These are phyloP conservation scores for Coptotermes formosanus DNA, from an alignment of 1,140 invertebrate genomes.

Conservation along the genomic window DNA sequence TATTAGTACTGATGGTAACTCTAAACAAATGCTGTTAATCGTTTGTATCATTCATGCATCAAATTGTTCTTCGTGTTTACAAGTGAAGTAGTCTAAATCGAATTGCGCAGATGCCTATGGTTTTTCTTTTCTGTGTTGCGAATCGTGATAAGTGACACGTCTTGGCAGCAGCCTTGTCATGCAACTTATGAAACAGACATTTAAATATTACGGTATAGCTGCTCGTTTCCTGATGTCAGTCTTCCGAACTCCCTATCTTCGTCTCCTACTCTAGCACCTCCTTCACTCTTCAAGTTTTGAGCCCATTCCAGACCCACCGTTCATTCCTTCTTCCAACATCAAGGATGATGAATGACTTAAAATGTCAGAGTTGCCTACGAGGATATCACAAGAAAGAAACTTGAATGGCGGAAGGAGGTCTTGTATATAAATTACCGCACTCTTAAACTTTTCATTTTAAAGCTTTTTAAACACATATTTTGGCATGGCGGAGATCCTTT, in stretches of 20 bases:
- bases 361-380: conserved; percentile 15
- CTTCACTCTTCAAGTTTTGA: background rate
- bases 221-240: background rate
- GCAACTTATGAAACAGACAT: conserved; percentile 16
- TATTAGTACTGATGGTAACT: no score
- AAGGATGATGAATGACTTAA: conserved; percentile 2
- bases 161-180: background rate
- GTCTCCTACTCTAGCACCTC: background rate
- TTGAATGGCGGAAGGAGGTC: background rate
- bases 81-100: no score
- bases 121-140: background rate
- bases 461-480: conserved; percentile 5
- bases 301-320: background rate
- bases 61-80: no score
- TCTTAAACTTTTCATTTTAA: conserved; percentile 15
- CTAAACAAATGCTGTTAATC: no score
- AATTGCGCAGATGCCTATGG: no score
- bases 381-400: background rate
- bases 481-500: background rate
- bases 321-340: background rate
- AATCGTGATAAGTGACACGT: background rate
- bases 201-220: background rate
- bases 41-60: no score
- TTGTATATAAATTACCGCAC: background rate
- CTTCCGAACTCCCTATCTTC: background rate